Base-by-base conservation (phyloP, 92 coral and sea anemone species). In the Porites cylindrica region DNA sequence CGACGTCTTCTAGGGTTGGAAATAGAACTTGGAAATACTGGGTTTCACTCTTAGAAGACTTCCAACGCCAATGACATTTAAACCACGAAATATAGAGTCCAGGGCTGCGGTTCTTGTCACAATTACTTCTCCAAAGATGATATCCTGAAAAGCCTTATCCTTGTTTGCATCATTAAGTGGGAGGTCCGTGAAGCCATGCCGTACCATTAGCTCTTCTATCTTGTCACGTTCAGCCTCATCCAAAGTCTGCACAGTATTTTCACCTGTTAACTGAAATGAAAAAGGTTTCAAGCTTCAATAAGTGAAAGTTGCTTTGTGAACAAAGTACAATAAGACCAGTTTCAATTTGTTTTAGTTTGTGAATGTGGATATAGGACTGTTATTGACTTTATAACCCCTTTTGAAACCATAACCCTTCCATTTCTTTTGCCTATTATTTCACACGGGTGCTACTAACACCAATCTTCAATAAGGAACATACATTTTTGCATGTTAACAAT, bases 141-240 rank as follows among this genome's bases (percentile, higher is more conserved):
- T 75, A 66, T 91, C 94, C 82, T 91, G 82, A 43, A 86, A 50
- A 58, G 94, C 85, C 90, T 89, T 88, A 56, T 88, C 92, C 76
- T 89, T 89, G 92, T 82, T 89, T 70, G 19, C 47, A 79, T 83
- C 86, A 10, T 84, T 91, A 53, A 91, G 66, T 74, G 93, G 85
- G 62, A 86, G 54, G 73, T 81, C 93, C 59, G 78, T 66, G 74
- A 82, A 86, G 23, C 93, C 93, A 86, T 91, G 93, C 69, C 81
- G 70, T 21, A 86, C 93, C 93, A 86, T 80, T 12, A 82, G 73
- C 62, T 70, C 84, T 61, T 91, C 90, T 23, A 90, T 38, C 75
- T 85, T 85, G 78, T 86, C 88, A 62, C 71, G 69, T 64, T 64
- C 69, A 11, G 69, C 77, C 53, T 91, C 91, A 23, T 86, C 90